Evolutionary conservation across 2,797 vertebrate genomes (phyloP).

Genomic region (Cuniculus paca): DNA sequence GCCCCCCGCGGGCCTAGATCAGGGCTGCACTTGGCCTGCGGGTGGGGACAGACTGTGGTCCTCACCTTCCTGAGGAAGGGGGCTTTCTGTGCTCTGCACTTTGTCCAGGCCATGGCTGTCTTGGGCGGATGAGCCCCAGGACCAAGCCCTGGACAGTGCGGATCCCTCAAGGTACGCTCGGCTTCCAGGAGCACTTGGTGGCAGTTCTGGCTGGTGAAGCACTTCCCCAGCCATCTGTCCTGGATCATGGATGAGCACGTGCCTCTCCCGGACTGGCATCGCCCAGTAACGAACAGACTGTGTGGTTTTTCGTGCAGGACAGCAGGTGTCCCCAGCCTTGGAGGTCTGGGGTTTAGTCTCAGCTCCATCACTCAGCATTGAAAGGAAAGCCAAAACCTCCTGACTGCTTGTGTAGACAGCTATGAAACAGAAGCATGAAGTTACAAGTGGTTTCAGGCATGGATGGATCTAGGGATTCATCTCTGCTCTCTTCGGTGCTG

Average conservation of each 20-base stretch:
- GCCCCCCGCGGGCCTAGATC: background rate
- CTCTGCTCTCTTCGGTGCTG: background rate
- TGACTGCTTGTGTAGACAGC: no score
- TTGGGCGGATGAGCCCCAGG: background rate
- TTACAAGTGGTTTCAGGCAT: no score
- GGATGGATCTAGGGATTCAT: background rate
- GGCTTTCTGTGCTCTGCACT: background rate
- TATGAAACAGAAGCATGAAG: no score
- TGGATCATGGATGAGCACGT: background rate
- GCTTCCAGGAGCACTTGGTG: background rate
- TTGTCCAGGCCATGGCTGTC: background rate
- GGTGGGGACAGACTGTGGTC: fast-evolving
- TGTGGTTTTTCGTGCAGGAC: background rate
- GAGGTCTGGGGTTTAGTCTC: background rate
- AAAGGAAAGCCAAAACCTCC: no score
- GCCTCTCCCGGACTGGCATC: background rate
- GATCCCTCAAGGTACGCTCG: background rate
- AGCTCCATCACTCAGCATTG: background rate
- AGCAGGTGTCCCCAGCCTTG: background rate
- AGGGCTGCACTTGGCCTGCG: background rate
- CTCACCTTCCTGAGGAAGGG: background rate
- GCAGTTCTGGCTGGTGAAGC: background rate
- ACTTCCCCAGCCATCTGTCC: background rate
- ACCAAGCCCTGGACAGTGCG: background rate
- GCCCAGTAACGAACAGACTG: background rate